phyloP scores from a whole-genome alignment of 2,797 vertebrate species.

The Myotis daubentonii region DNA sequence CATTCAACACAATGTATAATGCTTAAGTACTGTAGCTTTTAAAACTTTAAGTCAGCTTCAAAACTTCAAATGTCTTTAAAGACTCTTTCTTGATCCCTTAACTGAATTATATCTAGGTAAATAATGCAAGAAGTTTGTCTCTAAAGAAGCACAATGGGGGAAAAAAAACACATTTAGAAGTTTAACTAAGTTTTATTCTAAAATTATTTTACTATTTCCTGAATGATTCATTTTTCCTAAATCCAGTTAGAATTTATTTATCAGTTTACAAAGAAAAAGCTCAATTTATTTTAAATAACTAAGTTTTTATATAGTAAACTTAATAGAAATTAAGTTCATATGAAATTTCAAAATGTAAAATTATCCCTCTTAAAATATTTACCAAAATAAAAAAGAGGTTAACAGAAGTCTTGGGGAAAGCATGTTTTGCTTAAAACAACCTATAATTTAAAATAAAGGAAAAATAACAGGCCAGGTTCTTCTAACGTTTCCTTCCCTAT shows the following conservation, averaged over 20 bases:
- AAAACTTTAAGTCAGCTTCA: slow-evolving; percentile 33
- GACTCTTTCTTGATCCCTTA: neutral
- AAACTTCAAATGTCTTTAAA: slow-evolving; percentile 20
- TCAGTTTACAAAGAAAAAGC: slow-evolving; percentile 22
- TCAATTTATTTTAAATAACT: slow-evolving; percentile 18
- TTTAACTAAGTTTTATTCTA: slow-evolving; percentile 23
- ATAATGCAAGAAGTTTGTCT: neutral
- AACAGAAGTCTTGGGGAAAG: neutral
- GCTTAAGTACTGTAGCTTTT: neutral
- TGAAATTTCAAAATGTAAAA: slow-evolving; percentile 31
- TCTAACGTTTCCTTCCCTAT: neutral
- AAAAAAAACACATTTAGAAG: neutral
- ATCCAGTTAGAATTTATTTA: slow-evolving; percentile 18
- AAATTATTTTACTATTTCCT: slow-evolving; percentile 4
- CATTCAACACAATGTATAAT: neutral
- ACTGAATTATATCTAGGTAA: neutral
- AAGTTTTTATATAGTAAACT: neutral
- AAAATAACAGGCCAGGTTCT: neutral
- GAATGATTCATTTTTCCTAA: slow-evolving; percentile 35
- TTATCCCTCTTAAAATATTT: neutral
- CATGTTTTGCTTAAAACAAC: neutral
- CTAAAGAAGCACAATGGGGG: neutral
- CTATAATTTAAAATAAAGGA: slow-evolving; percentile 1
- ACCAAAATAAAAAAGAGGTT: slow-evolving; percentile 1
- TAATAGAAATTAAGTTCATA: neutral